Conservation (phyloP, 2,113 vertebrate genomes). For the Camelus bactrianus region DNA sequence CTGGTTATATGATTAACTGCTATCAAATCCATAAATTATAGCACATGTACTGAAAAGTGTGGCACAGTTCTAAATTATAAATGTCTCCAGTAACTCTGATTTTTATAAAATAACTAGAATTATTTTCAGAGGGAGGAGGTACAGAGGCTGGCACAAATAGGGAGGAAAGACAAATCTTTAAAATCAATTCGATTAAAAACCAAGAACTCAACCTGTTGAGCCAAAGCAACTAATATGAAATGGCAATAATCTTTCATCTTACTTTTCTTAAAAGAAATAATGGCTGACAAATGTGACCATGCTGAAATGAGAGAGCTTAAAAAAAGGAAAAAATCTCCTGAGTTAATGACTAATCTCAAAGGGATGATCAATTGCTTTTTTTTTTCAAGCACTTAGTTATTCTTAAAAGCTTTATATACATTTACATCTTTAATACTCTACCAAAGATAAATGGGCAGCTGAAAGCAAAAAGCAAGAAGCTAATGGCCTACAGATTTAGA, state of each 20-base stretch:
- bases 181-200: slow-evolving; percentile 49
- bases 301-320: neutral
- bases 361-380: neutral
- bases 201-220: neutral
- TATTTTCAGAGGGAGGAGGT: neutral
- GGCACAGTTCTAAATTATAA: neutral
- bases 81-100: neutral
- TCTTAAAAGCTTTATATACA: neutral
- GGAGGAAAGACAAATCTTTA: neutral
- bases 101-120: slow-evolving; percentile 41
- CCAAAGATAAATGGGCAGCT: slow-evolving; percentile 13
- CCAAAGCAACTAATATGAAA: slow-evolving; percentile 50
- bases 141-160: neutral
- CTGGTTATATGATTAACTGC: neutral
- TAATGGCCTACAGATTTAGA: neutral
- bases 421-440: slow-evolving; percentile 42
- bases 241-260: neutral
- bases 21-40: slow-evolving; percentile 21
- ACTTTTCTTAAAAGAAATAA: slow-evolving; percentile 40
- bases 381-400: neutral
- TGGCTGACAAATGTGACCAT: neutral
- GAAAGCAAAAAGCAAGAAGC: neutral
- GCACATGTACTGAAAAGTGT: neutral
- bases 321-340: neutral
- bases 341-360: slow-evolving; percentile 41